Base-by-base conservation (phyloP, 2,888 invertebrate species). In the Tethea ocularis region DNA sequence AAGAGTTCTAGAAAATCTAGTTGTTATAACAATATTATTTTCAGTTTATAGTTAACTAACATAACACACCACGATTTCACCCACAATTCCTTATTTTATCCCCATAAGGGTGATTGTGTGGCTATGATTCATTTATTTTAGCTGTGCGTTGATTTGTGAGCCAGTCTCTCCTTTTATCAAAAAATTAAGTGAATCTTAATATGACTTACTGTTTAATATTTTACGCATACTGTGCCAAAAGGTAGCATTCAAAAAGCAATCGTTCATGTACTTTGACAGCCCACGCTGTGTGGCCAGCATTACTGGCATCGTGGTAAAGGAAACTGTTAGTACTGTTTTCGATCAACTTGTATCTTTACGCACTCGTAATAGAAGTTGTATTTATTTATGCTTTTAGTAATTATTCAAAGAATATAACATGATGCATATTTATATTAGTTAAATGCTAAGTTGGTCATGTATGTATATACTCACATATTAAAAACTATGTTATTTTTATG, bases 211-310 rank as follows among this genome's bases (percentile, higher is more conserved):
- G 46, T 46, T 46, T 46, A 1, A 46, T 46, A 3, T 20, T 6
- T 3, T 33, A 33, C 7, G 29, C 29, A 15, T 15, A 46, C 46
- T 46, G 58, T 61, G 62, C 60, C 68, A 63, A 71, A 74, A 78
- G 77, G 77, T 71, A 77, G 74, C 71, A 63, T 76, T 81, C 77
- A 78, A 83, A 84, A 80, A 77, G 72, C 80, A 70, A 88, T 89
- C 88, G 76, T 76, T 89, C 87, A 86, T 80, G 66, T 75, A 67
- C 70, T 71, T 72, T 83, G 88, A 87, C 87, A 87, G 82, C 60
- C 57, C 82, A 68, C 77, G 77, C 70, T 82, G 83, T 82, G 82
- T 80, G 84, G 72, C 67, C 74, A 57, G 61, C 70, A 63, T 73
- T 73, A 22, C 57, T 29, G 33, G 22, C 56, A 46, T 24, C 13